Conservation (phyloP, 2,888 invertebrate species). For the Pachycephus smyrnensis region DNA sequence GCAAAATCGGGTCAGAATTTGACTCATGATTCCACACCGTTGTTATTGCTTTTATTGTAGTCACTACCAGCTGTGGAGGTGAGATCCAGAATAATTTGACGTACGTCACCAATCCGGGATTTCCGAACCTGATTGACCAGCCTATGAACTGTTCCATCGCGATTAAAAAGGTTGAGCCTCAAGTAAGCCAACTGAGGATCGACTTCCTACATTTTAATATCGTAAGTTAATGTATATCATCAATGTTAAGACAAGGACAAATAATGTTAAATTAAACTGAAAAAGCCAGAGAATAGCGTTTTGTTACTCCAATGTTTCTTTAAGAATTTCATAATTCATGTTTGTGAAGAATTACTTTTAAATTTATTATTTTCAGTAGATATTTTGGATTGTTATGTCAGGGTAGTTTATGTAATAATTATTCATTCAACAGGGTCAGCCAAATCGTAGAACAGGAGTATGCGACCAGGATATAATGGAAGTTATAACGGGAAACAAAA, state of each 20-base stretch:
- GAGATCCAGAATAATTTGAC: slow-evolving; percentile 83
- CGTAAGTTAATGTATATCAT: slow-evolving; percentile 68
- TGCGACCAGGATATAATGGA: slow-evolving; percentile 79
- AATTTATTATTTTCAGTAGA: not conserved
- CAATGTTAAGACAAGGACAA: not conserved
- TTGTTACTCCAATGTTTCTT: not conserved
- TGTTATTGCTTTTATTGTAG: slow-evolving; percentile 61
- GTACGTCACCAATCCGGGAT: slow-evolving; percentile 85
- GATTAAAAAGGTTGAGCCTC: slow-evolving; percentile 81
- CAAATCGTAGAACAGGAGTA: slow-evolving; percentile 81
- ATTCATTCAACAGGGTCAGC: slow-evolving; percentile 75
- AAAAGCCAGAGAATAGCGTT: not conserved
- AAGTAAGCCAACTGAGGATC: slow-evolving; percentile 84
- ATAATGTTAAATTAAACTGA: not conserved
- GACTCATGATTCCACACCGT: not conserved
- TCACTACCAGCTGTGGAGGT: slow-evolving; percentile 80
- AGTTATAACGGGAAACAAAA: slow-evolving; percentile 53
- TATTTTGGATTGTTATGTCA: not conserved
- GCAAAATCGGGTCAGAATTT: not conserved
- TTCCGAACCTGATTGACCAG: slow-evolving; percentile 80
- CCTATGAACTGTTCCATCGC: slow-evolving; percentile 78
- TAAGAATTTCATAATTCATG: not conserved
- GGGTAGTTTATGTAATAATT: not conserved
- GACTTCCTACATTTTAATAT: slow-evolving; percentile 88
- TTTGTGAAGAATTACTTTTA: not conserved